Conservation (phyloP, 37 sponge, comb jelly and placozoan genomes). For the Amphimedon queenslandica region DNA sequence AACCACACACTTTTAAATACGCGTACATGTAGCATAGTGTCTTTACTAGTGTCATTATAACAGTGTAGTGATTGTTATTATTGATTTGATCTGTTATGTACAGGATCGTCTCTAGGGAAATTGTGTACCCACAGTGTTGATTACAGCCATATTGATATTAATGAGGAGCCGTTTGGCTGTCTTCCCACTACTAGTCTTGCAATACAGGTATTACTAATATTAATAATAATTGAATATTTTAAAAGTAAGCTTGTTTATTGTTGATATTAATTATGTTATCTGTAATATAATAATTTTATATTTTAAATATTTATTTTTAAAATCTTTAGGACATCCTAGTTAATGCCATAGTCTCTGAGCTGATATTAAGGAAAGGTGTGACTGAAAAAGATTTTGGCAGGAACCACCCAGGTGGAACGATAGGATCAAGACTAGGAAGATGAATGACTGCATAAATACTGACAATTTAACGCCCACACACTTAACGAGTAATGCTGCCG, state of each 20-base stretch:
- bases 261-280: too few species aligned
- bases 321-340: slow-evolving; percentile 46
- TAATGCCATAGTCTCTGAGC: slow-evolving; percentile 65
- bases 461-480: too few species aligned
- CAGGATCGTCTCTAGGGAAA: too few species aligned
- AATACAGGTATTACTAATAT: slow-evolving; percentile 49
- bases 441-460: too few species aligned
- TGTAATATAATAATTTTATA: too few species aligned
- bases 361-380: slow-evolving; percentile 34
- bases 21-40: background rate
- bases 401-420: slow-evolving; percentile 75
- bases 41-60: background rate
- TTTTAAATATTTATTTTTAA: too few species aligned
- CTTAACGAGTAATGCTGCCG: too few species aligned
- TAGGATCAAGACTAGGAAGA: slow-evolving; percentile 36
- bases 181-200: slow-evolving; percentile 63
- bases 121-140: slow-evolving; percentile 16
- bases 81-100: too few species aligned
- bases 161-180: slow-evolving; percentile 59
- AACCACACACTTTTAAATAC: background rate
- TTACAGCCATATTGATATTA: slow-evolving; percentile 19
- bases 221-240: background rate
- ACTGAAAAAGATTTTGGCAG: slow-evolving; percentile 25
- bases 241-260: too few species aligned
- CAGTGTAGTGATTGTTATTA: background rate